These are phyloP conservation scores for Sycophaga agraensis DNA, from an alignment of 1,140 invertebrate species.

Conservation along the genomic window DNA sequence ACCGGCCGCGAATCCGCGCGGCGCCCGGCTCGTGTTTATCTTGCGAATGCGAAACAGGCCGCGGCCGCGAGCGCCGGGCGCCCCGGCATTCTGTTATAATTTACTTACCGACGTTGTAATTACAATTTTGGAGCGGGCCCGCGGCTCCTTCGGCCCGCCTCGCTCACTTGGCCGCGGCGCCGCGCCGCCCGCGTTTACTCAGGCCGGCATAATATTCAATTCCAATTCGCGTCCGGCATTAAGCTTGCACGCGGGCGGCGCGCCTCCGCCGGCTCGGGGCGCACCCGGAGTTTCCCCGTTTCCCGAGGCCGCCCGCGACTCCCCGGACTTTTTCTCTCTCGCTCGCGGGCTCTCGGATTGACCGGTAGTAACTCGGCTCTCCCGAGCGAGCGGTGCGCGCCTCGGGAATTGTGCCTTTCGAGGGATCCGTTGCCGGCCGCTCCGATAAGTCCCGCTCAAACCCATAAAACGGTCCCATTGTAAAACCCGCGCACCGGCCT, in stretches of 20 bases:
- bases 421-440: neutral
- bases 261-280: no score
- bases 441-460: neutral
- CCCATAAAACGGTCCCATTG: no score
- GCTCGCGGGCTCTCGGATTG: no score
- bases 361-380: no score
- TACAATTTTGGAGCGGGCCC: slow-evolving; percentile 49
- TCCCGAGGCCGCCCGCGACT: neutral
- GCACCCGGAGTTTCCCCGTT: neutral
- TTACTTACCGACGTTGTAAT: slow-evolving; percentile 59
- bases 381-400: slow-evolving; percentile 7
- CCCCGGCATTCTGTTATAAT: slow-evolving; percentile 55
- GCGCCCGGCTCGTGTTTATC: slow-evolving; percentile 47
- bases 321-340: no score
- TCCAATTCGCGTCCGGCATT: slow-evolving; percentile 53
- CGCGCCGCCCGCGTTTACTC: slow-evolving; percentile 43
- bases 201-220: slow-evolving; percentile 57
- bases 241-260: slow-evolving; percentile 42
- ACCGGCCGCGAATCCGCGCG: slow-evolving; percentile 17
- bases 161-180: slow-evolving; percentile 6
- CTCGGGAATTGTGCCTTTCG: neutral
- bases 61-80: neutral
- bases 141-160: slow-evolving; percentile 10
- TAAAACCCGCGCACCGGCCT: no score
- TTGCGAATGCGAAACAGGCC: slow-evolving; percentile 54